Evolutionary conservation across 2,797 vertebrate species (phyloP), one percentile per base, ranked within the genome.

Genomic region (Periophthalmus magnuspinnatus): DNA sequence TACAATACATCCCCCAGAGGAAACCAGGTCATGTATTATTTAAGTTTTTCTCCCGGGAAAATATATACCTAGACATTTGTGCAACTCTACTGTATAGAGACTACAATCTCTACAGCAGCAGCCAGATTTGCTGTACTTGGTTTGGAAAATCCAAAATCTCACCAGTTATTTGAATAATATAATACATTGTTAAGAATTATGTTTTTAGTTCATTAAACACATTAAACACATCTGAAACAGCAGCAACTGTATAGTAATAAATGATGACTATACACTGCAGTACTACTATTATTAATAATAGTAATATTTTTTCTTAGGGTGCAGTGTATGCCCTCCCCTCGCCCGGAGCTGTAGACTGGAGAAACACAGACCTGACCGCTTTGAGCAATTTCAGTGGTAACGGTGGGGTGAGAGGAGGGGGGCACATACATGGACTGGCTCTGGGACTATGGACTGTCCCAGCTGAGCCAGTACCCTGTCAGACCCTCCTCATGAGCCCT

Each of bases 391-490:
- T 80, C 70, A 22, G 72, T 79, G 50, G 93, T 88, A 3, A 28
- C 32, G 0, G 68, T 78, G 21, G 87, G 89, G n/a, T 0, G 36
- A 17, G 86, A 71, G 6, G 24, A 70, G 11, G 89, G 70, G 13
- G 86, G 83, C 70, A 93, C 71, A 74, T 86, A 90, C 19, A 65
- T 10, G 1, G 87, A 82, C n/a, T 65, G 24, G 10, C 14, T 58
- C 17, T 41, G 32, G 28, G 52, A 45, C 24, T 38, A 65, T 17
- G 64, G 55, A 5, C 6, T 79, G 65, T 92, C 84, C 90, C 90
- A 93, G 71, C 69, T 91, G 67, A 94, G 75, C 92, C 91, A 93
- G 81, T 86, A 93, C 17, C 91, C 91, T 81, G 65, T 83, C 68
- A 91, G 59, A 14, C 77, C 87, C 11, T 84, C 82, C 17, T 65